Conservation (phyloP, 2,113 vertebrate species). For the Meles meles region DNA sequence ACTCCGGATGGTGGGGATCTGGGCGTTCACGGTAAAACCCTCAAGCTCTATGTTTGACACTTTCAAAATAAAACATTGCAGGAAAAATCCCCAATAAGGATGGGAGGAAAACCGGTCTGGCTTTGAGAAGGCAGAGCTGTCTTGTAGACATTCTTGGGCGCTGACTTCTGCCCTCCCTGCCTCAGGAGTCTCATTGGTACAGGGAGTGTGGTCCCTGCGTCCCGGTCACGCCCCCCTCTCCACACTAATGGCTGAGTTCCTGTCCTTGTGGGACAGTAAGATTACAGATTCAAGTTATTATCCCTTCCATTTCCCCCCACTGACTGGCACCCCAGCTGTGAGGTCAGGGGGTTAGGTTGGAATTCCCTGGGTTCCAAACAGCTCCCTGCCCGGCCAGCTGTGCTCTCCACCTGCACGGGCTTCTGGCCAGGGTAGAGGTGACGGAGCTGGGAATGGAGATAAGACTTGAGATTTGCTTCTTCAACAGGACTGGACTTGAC, state of each 20-base stretch:
- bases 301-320: too few relatives aligned
- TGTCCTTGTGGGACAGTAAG: fast-evolving
- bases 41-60: background rate
- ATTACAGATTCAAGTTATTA: background rate
- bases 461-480: background rate
- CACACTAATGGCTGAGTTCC: background rate
- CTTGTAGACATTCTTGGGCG: background rate
- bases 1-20: background rate
- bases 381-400: background rate
- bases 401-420: background rate
- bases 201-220: background rate
- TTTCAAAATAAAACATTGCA: background rate
- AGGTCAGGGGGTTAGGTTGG: background rate
- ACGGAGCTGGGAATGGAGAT: background rate
- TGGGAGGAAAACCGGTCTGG: background rate
- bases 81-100: background rate
- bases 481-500: background rate
- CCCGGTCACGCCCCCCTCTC: background rate
- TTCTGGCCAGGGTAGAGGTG: background rate
- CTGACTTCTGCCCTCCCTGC: background rate
- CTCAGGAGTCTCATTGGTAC: background rate
- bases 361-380: background rate
- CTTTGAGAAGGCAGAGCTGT: background rate
- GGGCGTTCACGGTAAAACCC: background rate
- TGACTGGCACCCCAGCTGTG: background rate